Base-by-base conservation (phyloP, 2,797 vertebrate species). In the Pterois miles region DNA sequence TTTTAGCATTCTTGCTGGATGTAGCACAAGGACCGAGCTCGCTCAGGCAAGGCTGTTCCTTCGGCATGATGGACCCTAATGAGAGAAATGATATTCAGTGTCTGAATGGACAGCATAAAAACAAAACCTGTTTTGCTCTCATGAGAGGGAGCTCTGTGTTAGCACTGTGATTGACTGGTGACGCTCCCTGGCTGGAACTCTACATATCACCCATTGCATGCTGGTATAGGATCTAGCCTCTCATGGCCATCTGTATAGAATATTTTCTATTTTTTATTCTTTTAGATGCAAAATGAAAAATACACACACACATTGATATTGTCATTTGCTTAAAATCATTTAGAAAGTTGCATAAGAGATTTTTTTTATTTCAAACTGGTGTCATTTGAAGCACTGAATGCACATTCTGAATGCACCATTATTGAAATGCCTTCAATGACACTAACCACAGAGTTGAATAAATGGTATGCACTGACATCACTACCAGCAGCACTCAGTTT, bases 1-100 rank as follows among this genome's bases (percentile, higher is more conserved):
- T 92, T 86, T 94, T 94, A 46, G 89, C 90, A 56, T 89, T 92
- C 86, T 93, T 95, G 82, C 83, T 93, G 67, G 82, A 88, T 31
- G 81, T 11, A 36, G 63, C 66, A 56, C 76, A 74, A 22, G 74
- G 54, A 38, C 46, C 46, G 11, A 52, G 77, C 71, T 90, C 83
- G 12, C 53, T 72, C n/a, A 71, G 54, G 59, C 62, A 54, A 33
- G 80, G 63, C 77, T 87, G 67, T 68, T 93, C 91, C 71, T 93
- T 92, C 12, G 90, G 88, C 94, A 95, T 96, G 8, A 34, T 88
- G 85, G 50, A 74, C 65, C 71, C 88, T 93, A 71, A 71, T 36
- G 22, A 68, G 58, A 65, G 65, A 77, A 65, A 71, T 2, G 9
- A 76, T 59, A 66, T 68, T 74, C 40, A 52, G 10, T 57, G 31